Percentiles rank a stretch among this genome's conserved stretches.
These are phyloP conservation scores for Numida meleagris DNA, from an alignment of 2,113 vertebrate genomes.

Conservation along the genomic window DNA sequence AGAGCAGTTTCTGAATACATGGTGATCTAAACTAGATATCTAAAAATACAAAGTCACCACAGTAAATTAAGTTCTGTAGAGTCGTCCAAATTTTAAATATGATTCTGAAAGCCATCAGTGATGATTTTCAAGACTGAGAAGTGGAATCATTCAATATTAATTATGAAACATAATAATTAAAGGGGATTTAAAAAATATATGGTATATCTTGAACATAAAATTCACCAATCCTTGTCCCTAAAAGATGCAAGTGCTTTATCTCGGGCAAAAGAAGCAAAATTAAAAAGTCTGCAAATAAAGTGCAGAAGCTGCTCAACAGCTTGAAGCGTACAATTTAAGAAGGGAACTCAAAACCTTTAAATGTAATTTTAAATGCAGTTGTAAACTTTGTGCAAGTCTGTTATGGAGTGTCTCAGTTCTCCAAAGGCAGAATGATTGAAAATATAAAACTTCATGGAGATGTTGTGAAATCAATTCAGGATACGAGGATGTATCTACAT, in stretches of 20 bases:
- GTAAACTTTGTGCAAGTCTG: background rate
- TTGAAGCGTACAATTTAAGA: background rate
- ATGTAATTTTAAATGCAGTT: background rate
- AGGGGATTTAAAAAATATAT: background rate
- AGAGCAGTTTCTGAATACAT: background rate
- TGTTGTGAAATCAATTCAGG: background rate
- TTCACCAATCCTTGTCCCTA: background rate
- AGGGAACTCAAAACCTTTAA: background rate
- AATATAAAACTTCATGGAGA: background rate
- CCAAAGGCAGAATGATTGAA: background rate
- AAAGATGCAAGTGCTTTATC: background rate
- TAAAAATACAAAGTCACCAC: background rate
- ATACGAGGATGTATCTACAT: background rate
- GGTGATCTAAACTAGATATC: background rate
- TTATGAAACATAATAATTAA: background rate
- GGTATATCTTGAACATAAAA: background rate
- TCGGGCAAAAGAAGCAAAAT: background rate
- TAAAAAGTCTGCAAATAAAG: background rate
- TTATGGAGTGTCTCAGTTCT: background rate
- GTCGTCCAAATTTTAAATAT: conserved; percentile 18
- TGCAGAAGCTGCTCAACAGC: background rate
- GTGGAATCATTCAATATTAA: background rate
- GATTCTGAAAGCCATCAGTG: background rate
- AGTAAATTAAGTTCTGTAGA: background rate
- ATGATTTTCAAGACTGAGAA: background rate